Base-by-base conservation (phyloP, 2,888 invertebrate genomes). In the Eucera pruinosa region DNA sequence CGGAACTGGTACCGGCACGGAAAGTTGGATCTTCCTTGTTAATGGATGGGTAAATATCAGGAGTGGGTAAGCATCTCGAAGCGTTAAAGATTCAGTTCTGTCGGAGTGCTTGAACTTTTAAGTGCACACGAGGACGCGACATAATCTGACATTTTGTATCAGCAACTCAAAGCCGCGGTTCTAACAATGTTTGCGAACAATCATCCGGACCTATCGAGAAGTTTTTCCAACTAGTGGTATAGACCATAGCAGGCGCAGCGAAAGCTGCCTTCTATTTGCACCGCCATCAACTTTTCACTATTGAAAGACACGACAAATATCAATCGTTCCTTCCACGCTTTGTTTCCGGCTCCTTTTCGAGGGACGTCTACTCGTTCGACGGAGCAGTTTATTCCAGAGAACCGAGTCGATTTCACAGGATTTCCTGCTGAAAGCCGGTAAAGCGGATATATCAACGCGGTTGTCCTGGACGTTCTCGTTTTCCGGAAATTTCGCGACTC, bases 341-440 rank as follows among this genome's bases (percentile, higher is more conserved):
- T 4, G 52, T 65, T 45, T 33, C 18, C 2, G 13, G 25, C 18
- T 3, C 6, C 43, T 20, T 13, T 39, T 20, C 20, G 4, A 18
- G 18, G 18, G 11, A 33, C 11, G 23, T 23, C 25, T 33, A 7
- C 33, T 1, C 48, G 48, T 30, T 25, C 18, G 58, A 58, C 20
- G 13, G 48, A 55, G 65, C 71, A 71, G 70, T 84, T 87, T 83
- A 70, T 68, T 81, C 80, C 81, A 80, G 73, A 71, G 81, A 82
- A 82, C 70, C 81, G 72, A 78, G 82, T 77, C 82, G 75, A 84
- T 82, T 80, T 58, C 70, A 48, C 45, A 20, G 72, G 68, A 79
- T 84, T 80, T 73, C 50, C 64, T 27, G 48, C 62, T 48, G 60
- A 83, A 74, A 39, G 55, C 30, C 41, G 64, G 50, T 57, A 69